These are phyloP conservation scores for Podiceps cristatus DNA, from an alignment of 2,113 vertebrate genomes.

Conservation along the genomic window DNA sequence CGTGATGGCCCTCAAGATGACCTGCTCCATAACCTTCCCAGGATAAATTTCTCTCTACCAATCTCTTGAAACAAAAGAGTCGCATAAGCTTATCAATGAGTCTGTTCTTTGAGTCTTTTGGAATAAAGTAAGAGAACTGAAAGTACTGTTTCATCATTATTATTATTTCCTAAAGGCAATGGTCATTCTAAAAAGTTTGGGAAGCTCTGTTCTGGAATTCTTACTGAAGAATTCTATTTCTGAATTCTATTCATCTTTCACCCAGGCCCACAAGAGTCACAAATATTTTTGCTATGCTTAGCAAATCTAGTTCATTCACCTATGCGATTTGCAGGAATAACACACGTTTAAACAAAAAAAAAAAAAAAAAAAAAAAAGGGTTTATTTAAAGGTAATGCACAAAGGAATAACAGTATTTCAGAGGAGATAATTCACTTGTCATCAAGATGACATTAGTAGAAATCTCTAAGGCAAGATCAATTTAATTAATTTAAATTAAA, in stretches of 20 bases:
- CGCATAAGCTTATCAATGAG: not conserved
- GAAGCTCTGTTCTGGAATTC: not conserved
- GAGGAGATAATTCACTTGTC: not conserved
- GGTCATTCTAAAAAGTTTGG: not conserved
- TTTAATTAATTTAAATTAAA: not conserved
- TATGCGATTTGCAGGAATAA: not conserved
- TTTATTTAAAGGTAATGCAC: not conserved
- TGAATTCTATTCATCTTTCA: not conserved
- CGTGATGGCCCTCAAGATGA: too few species aligned
- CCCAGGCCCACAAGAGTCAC: not conserved
- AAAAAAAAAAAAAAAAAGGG: not conserved
- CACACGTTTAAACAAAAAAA: accelerated
- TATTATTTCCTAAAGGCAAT: not conserved
- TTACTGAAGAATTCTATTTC: not conserved
- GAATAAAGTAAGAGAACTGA: not conserved
- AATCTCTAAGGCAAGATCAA: not conserved
- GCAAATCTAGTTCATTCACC: not conserved
- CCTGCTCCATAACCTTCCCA: not conserved
- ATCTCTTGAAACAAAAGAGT: not conserved
- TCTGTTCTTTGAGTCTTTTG: not conserved
- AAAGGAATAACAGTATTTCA: not conserved
- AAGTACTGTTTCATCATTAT: not conserved
- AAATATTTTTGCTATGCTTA: not conserved
- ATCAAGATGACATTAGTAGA: not conserved
- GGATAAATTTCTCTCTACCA: not conserved